Percentiles rank a stretch among this genome's conserved stretches.
phyloP scores from a whole-genome alignment of 2,797 vertebrate genomes.

The Spondyliosoma cantharus region DNA sequence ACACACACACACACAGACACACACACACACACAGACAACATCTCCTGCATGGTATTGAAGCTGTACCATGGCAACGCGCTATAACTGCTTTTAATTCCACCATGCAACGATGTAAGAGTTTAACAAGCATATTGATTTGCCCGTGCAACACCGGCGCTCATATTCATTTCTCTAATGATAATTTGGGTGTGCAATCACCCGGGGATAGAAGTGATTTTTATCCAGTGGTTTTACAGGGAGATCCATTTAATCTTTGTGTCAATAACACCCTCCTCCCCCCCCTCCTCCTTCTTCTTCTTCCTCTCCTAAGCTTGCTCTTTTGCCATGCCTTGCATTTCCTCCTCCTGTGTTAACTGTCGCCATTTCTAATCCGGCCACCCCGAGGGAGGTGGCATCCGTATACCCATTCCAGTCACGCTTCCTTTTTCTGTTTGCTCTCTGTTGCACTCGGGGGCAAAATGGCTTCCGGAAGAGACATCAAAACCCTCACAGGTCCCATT shows the following conservation, averaged over 20 bases:
- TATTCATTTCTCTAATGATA: constrained; percentile 73
- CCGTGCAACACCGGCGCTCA: constrained; percentile 42
- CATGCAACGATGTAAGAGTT: constrained; percentile 45
- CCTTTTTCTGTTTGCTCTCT: constrained; percentile 58
- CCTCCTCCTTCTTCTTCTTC: not conserved
- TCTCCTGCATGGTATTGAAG: constrained; percentile 14
- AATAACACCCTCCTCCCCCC: constrained; percentile 52
- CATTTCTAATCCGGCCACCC: constrained; percentile 73
- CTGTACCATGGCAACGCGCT: constrained; percentile 39
- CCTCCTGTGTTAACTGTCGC: constrained; percentile 53
- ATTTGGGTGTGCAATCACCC: constrained; percentile 69
- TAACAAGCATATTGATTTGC: constrained; percentile 72
- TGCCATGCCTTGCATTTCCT: constrained; percentile 49
- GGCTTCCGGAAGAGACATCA: constrained; percentile 67
- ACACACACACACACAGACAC: constrained; percentile 6
- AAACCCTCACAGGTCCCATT: constrained; percentile 56
- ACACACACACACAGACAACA: constrained; percentile 19
- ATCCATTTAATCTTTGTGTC: constrained; percentile 79
- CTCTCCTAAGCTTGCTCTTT: constrained; percentile 50
- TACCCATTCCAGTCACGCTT: constrained; percentile 70
- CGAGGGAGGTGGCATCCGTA: constrained; percentile 55
- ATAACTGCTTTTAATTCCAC: constrained; percentile 57
- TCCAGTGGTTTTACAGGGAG: constrained; percentile 69
- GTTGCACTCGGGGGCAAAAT: constrained; percentile 62
- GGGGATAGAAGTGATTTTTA: constrained; percentile 65